Conservation (phyloP, 2,888 invertebrate species). For the Troides aeacus region DNA sequence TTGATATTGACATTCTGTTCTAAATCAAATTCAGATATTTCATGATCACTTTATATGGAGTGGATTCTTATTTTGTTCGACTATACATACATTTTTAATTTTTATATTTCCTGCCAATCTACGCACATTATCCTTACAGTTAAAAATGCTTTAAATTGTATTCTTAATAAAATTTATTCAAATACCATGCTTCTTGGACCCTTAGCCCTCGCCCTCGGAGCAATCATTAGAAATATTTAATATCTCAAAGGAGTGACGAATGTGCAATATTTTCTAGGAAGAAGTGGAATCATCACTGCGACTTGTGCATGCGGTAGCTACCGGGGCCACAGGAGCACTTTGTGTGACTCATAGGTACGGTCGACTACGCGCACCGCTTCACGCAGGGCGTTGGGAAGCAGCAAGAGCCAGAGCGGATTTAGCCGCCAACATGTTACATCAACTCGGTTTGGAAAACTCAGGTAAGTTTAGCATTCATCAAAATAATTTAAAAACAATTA, state of each 20-base stretch:
- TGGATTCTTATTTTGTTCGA: no score
- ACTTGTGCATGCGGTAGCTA: slow-evolving; percentile 87
- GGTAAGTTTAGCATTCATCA: slow-evolving; percentile 48
- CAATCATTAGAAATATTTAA: background rate
- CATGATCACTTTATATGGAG: no score
- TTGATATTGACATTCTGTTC: no score
- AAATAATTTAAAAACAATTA: background rate
- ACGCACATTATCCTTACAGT: no score
- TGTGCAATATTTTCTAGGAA: slow-evolving; percentile 54
- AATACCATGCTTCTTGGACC: no score
- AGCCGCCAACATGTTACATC: slow-evolving; percentile 86
- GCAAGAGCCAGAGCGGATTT: slow-evolving; percentile 89
- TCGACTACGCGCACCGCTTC: slow-evolving; percentile 84
- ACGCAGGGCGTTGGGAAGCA: slow-evolving; percentile 86
- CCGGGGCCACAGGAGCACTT: slow-evolving; percentile 84
- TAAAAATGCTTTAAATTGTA: no score
- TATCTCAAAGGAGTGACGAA: background rate
- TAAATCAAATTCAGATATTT: no score
- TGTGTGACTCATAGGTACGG: slow-evolving; percentile 86
- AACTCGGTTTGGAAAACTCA: slow-evolving; percentile 82
- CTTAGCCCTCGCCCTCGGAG: background rate
- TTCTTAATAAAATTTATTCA: no score
- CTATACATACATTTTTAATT: no score
- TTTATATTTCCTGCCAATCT: no score
- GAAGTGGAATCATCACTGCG: slow-evolving; percentile 84